These are phyloP conservation scores for Botia kubotai DNA, from an alignment of 2,797 vertebrate genomes.

Conservation along the genomic window DNA sequence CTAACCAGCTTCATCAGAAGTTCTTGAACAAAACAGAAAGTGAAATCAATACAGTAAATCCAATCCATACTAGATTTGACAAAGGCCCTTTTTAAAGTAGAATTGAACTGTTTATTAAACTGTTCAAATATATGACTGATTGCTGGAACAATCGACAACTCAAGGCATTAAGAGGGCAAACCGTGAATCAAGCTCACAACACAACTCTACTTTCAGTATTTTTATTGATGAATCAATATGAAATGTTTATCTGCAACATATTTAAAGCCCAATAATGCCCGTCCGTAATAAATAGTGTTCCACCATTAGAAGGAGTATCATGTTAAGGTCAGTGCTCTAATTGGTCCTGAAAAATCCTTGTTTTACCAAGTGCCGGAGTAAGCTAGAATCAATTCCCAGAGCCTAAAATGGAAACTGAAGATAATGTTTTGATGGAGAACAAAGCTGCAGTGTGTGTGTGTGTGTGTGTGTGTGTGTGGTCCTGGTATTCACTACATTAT, in stretches of 20 bases:
- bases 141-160: background rate
- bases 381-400: constrained; percentile 10
- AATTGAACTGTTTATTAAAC: background rate
- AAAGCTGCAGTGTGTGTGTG: background rate
- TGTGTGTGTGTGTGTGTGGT: background rate
- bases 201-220: background rate
- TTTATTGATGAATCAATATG: background rate
- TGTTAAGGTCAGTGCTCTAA: constrained; percentile 16
- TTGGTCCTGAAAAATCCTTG: constrained; percentile 8
- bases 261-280: background rate
- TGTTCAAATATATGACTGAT: background rate
- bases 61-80: too few species aligned
- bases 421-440: background rate
- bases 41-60: too few species aligned
- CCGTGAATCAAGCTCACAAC: background rate
- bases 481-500: too few species aligned
- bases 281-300: background rate
- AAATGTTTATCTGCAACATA: background rate
- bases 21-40: too few species aligned
- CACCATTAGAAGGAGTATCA: background rate
- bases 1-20: too few species aligned
- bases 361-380: constrained; percentile 7
- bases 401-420: constrained; percentile 4
- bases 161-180: background rate
- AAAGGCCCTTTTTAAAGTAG: too few species aligned